Base-by-base conservation (phyloP, 1,140 invertebrate genomes). In the Agraylea sexmaculata region DNA sequence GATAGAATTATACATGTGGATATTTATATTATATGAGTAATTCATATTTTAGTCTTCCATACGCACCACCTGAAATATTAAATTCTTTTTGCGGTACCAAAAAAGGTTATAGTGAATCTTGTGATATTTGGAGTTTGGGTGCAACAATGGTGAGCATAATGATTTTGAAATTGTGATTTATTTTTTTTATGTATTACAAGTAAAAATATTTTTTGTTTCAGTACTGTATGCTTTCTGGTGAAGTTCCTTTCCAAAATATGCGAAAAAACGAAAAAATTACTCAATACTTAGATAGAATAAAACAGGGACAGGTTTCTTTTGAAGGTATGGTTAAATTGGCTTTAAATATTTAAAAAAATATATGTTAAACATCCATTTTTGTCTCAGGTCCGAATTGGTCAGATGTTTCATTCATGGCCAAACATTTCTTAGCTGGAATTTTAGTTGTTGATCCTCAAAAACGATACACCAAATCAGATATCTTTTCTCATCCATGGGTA, bases 51-150 rank as follows among this genome's bases (percentile, higher is more conserved):
- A 45, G 47, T 31, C 30, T 45, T 15, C 80, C 84, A 43, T 95
- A 93, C 65, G 89, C 87, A 4, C 89, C 89, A 2, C 90, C 89
- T 2, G 90, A 95, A 60, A 87, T 95, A 5, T 62, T 94, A 1
- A 71, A 69, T 7, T 57, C 59, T 42, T 68, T 62, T 1, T 55
- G 59, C n/a, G 50, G 53, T n/a, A 43, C 52, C 13, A 28, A 40
- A 0, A 65, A 67, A 35, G 75, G 73, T 2, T 94, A 94, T 60
- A 82, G 87, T 53, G 80, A 91, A 58, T 81, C 78, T 50, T 93
- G 88, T 71, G 89, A 94, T 66, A 61, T 93, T 18, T 95, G 90
- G 90, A 90, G 86, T 59, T 62, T 93, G 1, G 90, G 89, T 1
- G 87, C 90, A 3, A 86, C 92, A 49, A 60, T 91, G 18, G 62